Evolutionary conservation across 2,113 vertebrate genomes (phyloP).

Genomic region (Anolis sagrei): DNA sequence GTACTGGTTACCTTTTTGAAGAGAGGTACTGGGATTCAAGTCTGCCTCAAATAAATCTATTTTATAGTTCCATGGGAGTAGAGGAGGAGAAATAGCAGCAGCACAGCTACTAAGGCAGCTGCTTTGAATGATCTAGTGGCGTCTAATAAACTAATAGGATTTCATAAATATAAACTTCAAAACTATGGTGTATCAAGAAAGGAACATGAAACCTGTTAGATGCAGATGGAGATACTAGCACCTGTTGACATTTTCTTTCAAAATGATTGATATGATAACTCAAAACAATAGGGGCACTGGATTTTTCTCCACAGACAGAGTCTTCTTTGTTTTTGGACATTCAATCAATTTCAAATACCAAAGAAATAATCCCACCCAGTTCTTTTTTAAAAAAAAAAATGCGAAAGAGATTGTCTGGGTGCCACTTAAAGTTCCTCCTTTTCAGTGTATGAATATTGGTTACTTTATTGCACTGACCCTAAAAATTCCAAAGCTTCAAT

Average conservation of each 20-base stretch:
- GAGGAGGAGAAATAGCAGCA: neutral
- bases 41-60: neutral
- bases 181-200: neutral
- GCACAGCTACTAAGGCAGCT: neutral
- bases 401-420: slow-evolving; percentile 39
- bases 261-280: slow-evolving; percentile 21
- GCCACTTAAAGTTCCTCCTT: slow-evolving; percentile 41
- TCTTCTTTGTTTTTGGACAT: slow-evolving; percentile 41
- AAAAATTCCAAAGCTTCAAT: neutral
- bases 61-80: neutral
- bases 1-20: neutral
- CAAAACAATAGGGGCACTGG: slow-evolving; percentile 33
- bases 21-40: neutral
- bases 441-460: slow-evolving; percentile 31
- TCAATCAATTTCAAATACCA: slow-evolving; percentile 40
- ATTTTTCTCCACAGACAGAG: slow-evolving; percentile 45
- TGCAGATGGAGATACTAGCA: slow-evolving; percentile 39
- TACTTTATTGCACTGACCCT: slow-evolving; percentile 22
- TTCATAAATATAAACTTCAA: slow-evolving; percentile 6
- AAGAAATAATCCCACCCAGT: slow-evolving; percentile 48
- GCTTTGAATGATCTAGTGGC: slow-evolving; percentile 39
- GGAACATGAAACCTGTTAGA: slow-evolving; percentile 34
- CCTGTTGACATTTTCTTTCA: slow-evolving; percentile 60
- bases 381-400: slow-evolving; percentile 29
- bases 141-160: neutral